Conservation (phyloP, 2,797 vertebrate genomes). For the Echeneis naucrates region DNA sequence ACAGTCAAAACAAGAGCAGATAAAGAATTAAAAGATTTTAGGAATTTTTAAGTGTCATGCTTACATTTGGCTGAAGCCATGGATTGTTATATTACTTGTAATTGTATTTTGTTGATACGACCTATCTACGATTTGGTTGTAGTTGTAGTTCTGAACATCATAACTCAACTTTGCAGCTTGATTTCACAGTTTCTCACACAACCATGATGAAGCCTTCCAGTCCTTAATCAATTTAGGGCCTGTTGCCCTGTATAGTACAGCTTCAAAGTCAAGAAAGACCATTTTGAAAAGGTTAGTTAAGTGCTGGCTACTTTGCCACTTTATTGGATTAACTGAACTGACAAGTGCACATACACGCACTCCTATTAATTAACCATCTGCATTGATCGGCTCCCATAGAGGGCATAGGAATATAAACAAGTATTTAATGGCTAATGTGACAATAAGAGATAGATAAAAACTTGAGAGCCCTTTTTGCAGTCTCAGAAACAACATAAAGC, state of each 20-base stretch:
- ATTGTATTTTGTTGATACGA: background rate
- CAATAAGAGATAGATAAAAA: constrained; percentile 66
- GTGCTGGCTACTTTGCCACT: constrained; percentile 35
- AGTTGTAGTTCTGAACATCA: constrained; percentile 8
- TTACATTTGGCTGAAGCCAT: background rate
- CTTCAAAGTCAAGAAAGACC: constrained; percentile 32
- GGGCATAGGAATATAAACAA: constrained; percentile 55
- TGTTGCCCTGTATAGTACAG: background rate
- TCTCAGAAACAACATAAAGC: constrained; percentile 61
- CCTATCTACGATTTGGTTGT: background rate
- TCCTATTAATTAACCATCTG: constrained; percentile 73
- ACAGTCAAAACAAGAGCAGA: constrained; percentile 21
- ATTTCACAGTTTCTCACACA: background rate
- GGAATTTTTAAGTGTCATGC: background rate
- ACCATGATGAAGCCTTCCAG: background rate
- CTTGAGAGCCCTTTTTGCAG: constrained; percentile 52
- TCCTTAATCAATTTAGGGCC: constrained; percentile 19
- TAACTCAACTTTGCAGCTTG: background rate
- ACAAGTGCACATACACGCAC: constrained; percentile 46
- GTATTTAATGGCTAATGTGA: constrained; percentile 69
- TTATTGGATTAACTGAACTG: constrained; percentile 55
- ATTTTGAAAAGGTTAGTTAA: constrained; percentile 52
- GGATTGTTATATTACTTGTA: background rate
- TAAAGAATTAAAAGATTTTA: too few species aligned
- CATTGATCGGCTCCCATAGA: constrained; percentile 53